Base-by-base conservation (phyloP, 2,113 vertebrate genomes). In the Anthoscopus minutus region DNA sequence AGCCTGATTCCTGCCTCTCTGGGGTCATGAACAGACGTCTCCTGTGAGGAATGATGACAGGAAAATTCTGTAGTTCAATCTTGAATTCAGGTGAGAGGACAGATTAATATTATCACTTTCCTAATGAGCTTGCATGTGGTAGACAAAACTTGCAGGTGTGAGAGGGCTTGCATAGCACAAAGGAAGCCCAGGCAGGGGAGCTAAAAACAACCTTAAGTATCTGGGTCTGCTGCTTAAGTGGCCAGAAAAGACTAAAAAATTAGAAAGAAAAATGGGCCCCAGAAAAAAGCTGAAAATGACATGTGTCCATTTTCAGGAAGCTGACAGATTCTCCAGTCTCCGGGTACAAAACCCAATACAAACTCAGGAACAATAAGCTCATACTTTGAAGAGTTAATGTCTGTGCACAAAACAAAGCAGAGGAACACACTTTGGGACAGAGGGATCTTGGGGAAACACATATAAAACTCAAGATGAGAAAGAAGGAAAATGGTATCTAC, bases 11-110 rank as follows among this genome's bases (percentile, higher is more conserved):
- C 18, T 54, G 69, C 38, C 56, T 13, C 45, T 54, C 53, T 14
- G 31, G 50, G 17, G 20, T 45, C 38, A 53, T 1, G 1, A 42
- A 50, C 8, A 61, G 60, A 61, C 20, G 40, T 53, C 58, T 74
- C 45, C 48, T 15, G 5, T 0, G 0, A 25, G 9, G 23, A 23
- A 65, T 17, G 50, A 65, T 1, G 1, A n/a, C 1, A 6, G 31
- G 22, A 44, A 27, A 66, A 10, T 6, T 81, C 33, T 27, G 27
- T 37, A 42, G 47, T 20, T 91, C 30, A 79, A 60, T 30, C n/a
- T 19, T 51, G 51, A 54, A 81, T 64, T 89, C 44, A 47, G 51
- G 57, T 7, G 8, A 78, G 60, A 86, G 33, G 7, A 62, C 15
- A 65, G 4, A 66, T 24, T 30, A 47, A 53, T 45, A 83, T 22